These are phyloP conservation scores for Scaptomyza polygonia DNA, from an alignment of 2,888 invertebrate species.

Conservation along the genomic window DNA sequence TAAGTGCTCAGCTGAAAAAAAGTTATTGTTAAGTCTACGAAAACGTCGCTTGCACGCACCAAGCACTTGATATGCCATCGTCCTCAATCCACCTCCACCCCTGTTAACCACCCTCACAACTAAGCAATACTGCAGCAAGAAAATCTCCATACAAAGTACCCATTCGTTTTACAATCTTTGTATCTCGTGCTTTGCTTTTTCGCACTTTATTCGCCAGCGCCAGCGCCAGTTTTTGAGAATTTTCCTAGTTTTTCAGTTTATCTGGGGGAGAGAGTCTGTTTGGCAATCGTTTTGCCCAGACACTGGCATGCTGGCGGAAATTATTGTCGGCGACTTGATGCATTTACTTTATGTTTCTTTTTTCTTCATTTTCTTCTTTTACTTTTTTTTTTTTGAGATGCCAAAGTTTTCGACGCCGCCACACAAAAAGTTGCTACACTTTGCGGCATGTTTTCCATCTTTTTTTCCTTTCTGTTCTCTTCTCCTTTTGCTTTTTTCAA, in stretches of 20 bases:
- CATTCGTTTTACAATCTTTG: conserved; percentile 14
- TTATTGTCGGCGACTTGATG: conserved; percentile 68
- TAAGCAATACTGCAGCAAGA: conserved; percentile 7
- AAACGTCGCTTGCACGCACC: conserved; percentile 60
- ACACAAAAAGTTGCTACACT: conserved; percentile 47
- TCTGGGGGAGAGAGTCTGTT: conserved; percentile 25
- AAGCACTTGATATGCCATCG: conserved; percentile 62
- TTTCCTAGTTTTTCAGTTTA: conserved; percentile 21
- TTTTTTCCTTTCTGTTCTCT: conserved; percentile 10
- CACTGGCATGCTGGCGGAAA: conserved; percentile 61
- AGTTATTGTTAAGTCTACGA: conserved; percentile 69
- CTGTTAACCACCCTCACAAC: not conserved
- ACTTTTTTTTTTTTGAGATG: conserved; percentile 40
- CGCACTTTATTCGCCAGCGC: conserved; percentile 43
- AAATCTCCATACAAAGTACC: conserved; percentile 40
- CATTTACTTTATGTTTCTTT: conserved; percentile 36
- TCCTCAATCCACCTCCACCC: not conserved
- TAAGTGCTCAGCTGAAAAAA: conserved; percentile 48
- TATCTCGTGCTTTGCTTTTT: conserved; percentile 26
- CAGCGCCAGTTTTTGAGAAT: conserved; percentile 27
- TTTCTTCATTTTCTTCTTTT: conserved; percentile 17
- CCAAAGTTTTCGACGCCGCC: conserved; percentile 46
- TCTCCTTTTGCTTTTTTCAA: conserved; percentile 19
- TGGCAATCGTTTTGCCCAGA: conserved; percentile 20
- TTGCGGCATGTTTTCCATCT: conserved; percentile 57